phyloP scores from a whole-genome alignment of 2,797 vertebrate genomes.

The Psittacula derbiana region DNA sequence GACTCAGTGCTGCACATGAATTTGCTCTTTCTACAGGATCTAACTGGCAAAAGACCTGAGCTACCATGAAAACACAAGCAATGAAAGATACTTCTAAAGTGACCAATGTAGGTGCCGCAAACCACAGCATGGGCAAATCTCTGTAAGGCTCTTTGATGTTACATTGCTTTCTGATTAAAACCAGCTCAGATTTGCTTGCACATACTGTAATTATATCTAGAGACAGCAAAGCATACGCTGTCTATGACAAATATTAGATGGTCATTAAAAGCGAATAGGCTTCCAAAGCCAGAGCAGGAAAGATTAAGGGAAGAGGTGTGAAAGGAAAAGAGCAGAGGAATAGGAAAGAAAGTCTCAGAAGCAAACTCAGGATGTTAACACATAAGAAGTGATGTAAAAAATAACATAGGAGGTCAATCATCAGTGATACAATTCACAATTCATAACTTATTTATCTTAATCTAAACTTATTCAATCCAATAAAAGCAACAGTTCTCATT shows the following conservation, averaged over 20 bases:
- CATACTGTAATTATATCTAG: neutral
- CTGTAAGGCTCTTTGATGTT: neutral
- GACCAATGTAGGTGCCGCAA: neutral
- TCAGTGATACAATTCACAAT: slow-evolving; percentile 15
- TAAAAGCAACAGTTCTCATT: slow-evolving; percentile 58
- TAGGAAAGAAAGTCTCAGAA: slow-evolving; percentile 25
- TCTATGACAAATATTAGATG: neutral
- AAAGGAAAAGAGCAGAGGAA: slow-evolving; percentile 31
- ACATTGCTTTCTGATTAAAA: neutral
- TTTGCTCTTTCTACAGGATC: neutral
- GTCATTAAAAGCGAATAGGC: neutral
- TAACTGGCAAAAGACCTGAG: neutral
- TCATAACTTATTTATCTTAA: slow-evolving; percentile 42
- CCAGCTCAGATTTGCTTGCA: neutral
- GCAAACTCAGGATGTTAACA: slow-evolving; percentile 13
- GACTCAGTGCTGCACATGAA: neutral
- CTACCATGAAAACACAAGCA: neutral
- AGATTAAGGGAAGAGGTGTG: slow-evolving; percentile 4
- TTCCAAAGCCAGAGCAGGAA: slow-evolving; percentile 19
- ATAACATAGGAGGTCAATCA: slow-evolving; percentile 29
- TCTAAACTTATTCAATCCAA: slow-evolving; percentile 45
- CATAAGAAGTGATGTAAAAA: slow-evolving; percentile 54
- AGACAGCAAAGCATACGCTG: neutral
- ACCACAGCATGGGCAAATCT: neutral
- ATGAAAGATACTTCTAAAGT: neutral